Base-by-base conservation (phyloP, 2,113 vertebrate species). In the Leucopsar rothschildi region DNA sequence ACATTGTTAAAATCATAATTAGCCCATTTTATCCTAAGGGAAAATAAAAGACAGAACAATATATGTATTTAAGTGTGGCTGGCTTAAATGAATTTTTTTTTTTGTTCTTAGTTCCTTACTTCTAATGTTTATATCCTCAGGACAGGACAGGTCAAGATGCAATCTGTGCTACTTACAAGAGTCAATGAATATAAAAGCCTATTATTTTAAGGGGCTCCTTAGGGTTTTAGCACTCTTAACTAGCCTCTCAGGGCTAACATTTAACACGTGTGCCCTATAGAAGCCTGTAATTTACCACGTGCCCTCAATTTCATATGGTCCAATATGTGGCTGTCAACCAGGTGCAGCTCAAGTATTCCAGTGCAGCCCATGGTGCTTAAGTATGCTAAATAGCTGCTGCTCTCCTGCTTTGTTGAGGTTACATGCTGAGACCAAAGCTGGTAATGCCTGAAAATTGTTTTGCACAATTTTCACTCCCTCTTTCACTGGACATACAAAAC, bases 261-360 rank as follows among this genome's bases (percentile, higher is more conserved):
- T 96, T 91, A 92, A 84, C 92, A 97, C 5, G 4, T 96, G 95
- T 94, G 71, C 55, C 64, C 86, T 57, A 28, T 31, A 81, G 93
- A 92, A 95, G 63, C 93, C 88, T 77, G 31, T 83, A 91, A 92
- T 96, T 97, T 93, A 92, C 90, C 88, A 91, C 16, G 64, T 97
- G 92, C 93, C 95, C 89, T 86, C 93, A 53, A 91, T 94, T 93
- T 94, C 95, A 91, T 94, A 39, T 37, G 85, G 77, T 90, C 59
- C 70, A 92, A 89, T 85, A 69, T 27, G 60, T 20, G 57, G 60
- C 40, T 87, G 63, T 89, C 90, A 86, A 79, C 93, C 91, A 96
- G 93, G 90, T 95, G 92, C 91, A 91, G 59, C 66, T 75, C 57
- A 78, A 84, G 18, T 27, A 42, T 60, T 95, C 71, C 40, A 25